These are phyloP conservation scores for Psilanteris sp. DNA, from an alignment of 1,140 invertebrate species.

Conservation along the genomic window DNA sequence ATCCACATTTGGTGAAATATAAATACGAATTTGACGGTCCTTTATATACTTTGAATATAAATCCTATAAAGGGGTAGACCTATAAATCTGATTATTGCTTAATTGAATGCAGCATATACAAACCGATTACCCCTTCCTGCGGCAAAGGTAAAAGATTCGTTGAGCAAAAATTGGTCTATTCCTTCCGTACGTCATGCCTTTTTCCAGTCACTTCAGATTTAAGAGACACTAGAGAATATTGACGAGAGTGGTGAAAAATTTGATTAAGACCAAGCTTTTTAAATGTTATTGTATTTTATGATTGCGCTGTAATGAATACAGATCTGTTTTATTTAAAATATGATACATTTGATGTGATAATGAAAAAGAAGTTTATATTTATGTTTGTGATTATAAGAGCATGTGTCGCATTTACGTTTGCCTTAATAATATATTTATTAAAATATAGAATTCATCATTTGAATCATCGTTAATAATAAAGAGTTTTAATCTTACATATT, in stretches of 20 bases:
- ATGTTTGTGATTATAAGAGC: slow-evolving; percentile 1
- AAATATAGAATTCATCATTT: slow-evolving; percentile 1
- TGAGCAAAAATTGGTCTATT: slow-evolving; percentile 1
- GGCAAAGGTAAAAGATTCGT: slow-evolving; percentile 11
- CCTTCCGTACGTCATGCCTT: slow-evolving; percentile 9
- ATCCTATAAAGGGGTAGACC: slow-evolving; percentile 9
- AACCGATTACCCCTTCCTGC: slow-evolving; percentile 4
- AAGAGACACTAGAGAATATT: background rate
- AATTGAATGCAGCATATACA: slow-evolving; percentile 10
- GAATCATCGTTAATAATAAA: too few species aligned
- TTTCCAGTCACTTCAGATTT: slow-evolving; percentile 13
- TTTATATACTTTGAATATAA: slow-evolving; percentile 10
- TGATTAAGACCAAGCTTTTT: slow-evolving; percentile 2
- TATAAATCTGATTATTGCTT: slow-evolving; percentile 7
- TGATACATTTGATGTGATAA: slow-evolving; percentile 1
- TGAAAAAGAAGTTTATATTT: background rate
- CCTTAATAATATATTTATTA: background rate
- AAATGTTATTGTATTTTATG: background rate
- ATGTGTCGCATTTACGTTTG: background rate
- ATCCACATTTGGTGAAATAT: slow-evolving; percentile 26
- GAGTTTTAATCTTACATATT: too few species aligned
- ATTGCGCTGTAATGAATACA: slow-evolving; percentile 4
- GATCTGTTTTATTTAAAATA: slow-evolving; percentile 7
- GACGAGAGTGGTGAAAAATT: slow-evolving; percentile 1
- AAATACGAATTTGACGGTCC: slow-evolving; percentile 18